phyloP scores from a whole-genome alignment of 2,888 invertebrate species.

The Ichneumon xanthorius region DNA sequence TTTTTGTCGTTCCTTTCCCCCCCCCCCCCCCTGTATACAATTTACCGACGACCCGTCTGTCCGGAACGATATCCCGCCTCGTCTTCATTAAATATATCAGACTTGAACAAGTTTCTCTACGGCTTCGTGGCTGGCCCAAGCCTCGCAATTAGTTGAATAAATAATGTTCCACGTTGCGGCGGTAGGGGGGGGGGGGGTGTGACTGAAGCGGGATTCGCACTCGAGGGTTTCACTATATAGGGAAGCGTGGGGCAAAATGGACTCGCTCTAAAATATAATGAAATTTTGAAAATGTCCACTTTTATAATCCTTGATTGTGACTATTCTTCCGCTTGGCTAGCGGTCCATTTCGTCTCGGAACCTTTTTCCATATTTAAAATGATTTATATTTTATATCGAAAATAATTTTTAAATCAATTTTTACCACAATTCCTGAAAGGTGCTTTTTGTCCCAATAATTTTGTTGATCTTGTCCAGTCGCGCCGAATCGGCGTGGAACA shows the following conservation, averaged over 20 bases:
- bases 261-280: too few species aligned
- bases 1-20: neutral
- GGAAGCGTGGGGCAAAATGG: too few species aligned
- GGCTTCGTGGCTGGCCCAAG: slow-evolving; percentile 61
- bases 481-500: too few species aligned
- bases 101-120: slow-evolving; percentile 55
- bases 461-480: too few species aligned
- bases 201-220: slow-evolving; percentile 20
- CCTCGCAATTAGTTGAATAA: slow-evolving; percentile 79
- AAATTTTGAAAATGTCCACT: too few species aligned
- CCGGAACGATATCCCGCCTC: slow-evolving; percentile 9
- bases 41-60: slow-evolving; percentile 2
- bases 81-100: slow-evolving; percentile 41
- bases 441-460: too few species aligned
- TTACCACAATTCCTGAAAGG: neutral
- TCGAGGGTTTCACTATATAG: slow-evolving; percentile 3
- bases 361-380: too few species aligned
- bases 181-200: slow-evolving; percentile 5
- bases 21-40: neutral
- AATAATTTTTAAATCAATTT: too few species aligned
- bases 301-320: too few species aligned
- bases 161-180: slow-evolving; percentile 74
- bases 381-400: too few species aligned
- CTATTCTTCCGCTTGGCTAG: too few species aligned
- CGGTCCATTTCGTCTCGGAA: too few species aligned